These are phyloP conservation scores for Penelope pileata DNA, from an alignment of 2,113 vertebrate species.

Conservation along the genomic window DNA sequence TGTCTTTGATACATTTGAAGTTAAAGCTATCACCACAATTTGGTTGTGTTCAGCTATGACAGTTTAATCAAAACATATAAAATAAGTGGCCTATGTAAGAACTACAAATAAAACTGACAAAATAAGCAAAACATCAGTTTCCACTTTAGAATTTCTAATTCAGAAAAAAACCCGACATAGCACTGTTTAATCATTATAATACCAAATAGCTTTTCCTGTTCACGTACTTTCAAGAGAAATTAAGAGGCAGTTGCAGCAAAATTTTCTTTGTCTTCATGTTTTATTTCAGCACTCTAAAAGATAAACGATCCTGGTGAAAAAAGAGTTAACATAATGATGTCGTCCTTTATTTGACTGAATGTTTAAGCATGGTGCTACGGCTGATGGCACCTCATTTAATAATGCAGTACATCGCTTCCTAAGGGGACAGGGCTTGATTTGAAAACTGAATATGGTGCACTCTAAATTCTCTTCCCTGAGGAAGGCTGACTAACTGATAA, in stretches of 20 bases:
- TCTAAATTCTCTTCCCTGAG: constrained; percentile 81
- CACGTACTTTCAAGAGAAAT: not conserved
- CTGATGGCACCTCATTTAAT: constrained; percentile 84
- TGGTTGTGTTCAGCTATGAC: not conserved
- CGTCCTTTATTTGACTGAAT: constrained; percentile 79
- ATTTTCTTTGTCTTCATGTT: constrained; percentile 7
- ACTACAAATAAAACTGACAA: not conserved
- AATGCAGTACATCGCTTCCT: constrained; percentile 81
- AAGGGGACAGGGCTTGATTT: constrained; percentile 81
- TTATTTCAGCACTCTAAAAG: not conserved
- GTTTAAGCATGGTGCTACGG: constrained; percentile 79
- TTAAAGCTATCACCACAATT: not conserved
- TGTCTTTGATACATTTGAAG: not conserved
- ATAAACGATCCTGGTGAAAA: constrained; percentile 44
- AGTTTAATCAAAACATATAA: not conserved
- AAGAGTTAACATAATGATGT: constrained; percentile 75
- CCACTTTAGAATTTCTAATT: not conserved
- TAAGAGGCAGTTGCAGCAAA: not conserved
- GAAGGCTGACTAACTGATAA: constrained; percentile 87
- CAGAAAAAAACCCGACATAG: not conserved
- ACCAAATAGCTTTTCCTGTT: not conserved
- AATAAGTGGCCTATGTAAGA: not conserved
- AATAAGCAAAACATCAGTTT: not conserved
- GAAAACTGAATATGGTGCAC: constrained; percentile 85
- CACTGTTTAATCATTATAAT: not conserved